Conservation (phyloP, 2,888 invertebrate genomes). For the Orthosia cruda region DNA sequence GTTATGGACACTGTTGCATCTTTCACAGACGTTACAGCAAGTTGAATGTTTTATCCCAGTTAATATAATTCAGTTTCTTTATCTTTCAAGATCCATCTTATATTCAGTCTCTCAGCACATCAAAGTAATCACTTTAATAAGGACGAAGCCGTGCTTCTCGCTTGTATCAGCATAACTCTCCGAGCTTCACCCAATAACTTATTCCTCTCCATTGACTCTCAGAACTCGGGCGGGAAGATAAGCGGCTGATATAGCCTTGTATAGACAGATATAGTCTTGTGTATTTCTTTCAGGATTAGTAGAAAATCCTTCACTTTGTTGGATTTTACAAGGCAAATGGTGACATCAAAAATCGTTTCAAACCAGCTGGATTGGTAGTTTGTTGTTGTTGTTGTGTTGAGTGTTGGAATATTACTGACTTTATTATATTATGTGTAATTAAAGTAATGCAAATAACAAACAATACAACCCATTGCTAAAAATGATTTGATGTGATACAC, state of each 20-base stretch:
- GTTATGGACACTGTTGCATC: no score
- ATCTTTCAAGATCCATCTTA: neutral
- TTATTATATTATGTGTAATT: neutral
- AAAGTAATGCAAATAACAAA: neutral
- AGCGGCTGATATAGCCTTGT: constrained; percentile 18
- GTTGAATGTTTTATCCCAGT: neutral
- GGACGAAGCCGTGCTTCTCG: neutral
- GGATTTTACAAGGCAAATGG: neutral
- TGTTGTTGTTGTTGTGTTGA: no score
- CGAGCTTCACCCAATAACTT: constrained; percentile 48
- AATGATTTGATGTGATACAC: no score
- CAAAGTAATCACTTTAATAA: constrained; percentile 21
- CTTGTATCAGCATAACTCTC: constrained; percentile 29
- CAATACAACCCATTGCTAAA: no score
- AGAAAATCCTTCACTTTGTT: constrained; percentile 13
- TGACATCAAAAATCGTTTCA: neutral
- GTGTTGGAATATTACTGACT: neutral
- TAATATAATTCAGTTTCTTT: no score
- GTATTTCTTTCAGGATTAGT: constrained; percentile 24
- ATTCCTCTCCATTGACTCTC: constrained; percentile 55
- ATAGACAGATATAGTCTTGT: constrained; percentile 4
- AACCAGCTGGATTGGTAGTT: no score
- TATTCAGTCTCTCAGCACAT: neutral
- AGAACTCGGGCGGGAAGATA: constrained; percentile 39
- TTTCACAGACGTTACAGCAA: neutral